Evolutionary conservation across 2,113 vertebrate genomes (phyloP), one percentile per base, ranked within the genome.

Genomic region (Paedocypris sp.): DNA sequence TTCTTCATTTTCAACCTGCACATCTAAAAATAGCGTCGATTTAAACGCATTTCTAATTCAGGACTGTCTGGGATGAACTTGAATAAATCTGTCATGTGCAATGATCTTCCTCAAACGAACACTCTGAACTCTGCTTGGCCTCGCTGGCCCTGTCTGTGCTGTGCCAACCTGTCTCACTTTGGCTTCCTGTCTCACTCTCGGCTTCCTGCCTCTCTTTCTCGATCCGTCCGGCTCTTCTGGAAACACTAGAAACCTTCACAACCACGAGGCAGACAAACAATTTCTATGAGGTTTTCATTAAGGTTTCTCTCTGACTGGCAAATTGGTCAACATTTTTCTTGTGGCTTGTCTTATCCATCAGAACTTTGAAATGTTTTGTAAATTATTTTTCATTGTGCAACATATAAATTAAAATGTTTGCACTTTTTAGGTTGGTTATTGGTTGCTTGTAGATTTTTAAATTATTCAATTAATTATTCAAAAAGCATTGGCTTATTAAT

Each of bases 61-160:
- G 38, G 54, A 32, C 26, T 25, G 2, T 51, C 25, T 59, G 5
- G 58, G 52, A 38, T 45, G 62, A 26, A 42, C 57, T 19, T 51
- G 66, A 33, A 12, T 32, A 39, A n/a, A 36, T 26, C 13, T 59
- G 53, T 68, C 60, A n/a, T 49, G 32, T 64, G 59, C 29, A 41
- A 22, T 52, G 29, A 38, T 29, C 45, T 45, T 46, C 46, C 13
- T 52, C 42, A 53, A 59, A 53, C 33, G 39, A 35, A 42, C 25
- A 39, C 25, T 11, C 35, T 52, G 5, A 52, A 19, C 31, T 45
- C 47, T 53, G 49, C 39, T 38, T 43, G 33, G 29, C 49, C 33
- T 13, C 7, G 43, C 53, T 53, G 19, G 36, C 39, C 38, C 31
- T 31, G 35, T 63, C 39, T 46, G 25, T 60, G 47, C 61, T 41